Evolutionary conservation across 92 coral and sea anemone genomes (phyloP).

Genomic region (Porites rus): DNA sequence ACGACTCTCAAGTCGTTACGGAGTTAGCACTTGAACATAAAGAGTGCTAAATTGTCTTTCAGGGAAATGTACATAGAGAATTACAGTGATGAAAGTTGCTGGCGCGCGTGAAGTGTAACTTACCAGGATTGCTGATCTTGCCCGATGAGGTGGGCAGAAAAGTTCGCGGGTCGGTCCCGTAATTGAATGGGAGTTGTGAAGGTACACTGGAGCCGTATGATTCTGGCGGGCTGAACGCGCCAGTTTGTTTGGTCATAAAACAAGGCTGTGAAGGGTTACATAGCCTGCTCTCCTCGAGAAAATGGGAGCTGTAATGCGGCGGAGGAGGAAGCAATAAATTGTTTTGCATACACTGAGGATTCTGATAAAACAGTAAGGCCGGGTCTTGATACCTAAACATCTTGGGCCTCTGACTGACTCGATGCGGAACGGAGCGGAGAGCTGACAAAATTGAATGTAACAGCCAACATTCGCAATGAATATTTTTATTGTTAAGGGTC

Average conservation of each 20-base stretch:
- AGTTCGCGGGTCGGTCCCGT: slow-evolving; percentile 39
- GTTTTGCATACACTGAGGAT: slow-evolving; percentile 38
- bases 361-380: slow-evolving; percentile 25
- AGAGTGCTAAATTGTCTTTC: slow-evolving; percentile 40
- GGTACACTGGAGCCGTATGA: slow-evolving; percentile 21
- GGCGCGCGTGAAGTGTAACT: neutral
- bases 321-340: slow-evolving; percentile 18
- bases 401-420: neutral
- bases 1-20: slow-evolving; percentile 54
- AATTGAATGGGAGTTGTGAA: slow-evolving; percentile 37
- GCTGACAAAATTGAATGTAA: slow-evolving; percentile 18
- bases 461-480: slow-evolving; percentile 51
- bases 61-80: slow-evolving; percentile 4
- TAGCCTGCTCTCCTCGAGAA: slow-evolving; percentile 38
- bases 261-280: slow-evolving; percentile 62
- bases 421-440: neutral
- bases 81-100: neutral
- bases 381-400: slow-evolving; percentile 51
- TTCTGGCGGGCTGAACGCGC: slow-evolving; percentile 29
- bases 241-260: slow-evolving; percentile 51
- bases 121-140: slow-evolving; percentile 27
- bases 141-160: slow-evolving; percentile 28
- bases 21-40: slow-evolving; percentile 48
- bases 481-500: slow-evolving; percentile 57
- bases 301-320: slow-evolving; percentile 42